Conservation (phyloP, 2,797 vertebrate species). For the Todus mexicanus region DNA sequence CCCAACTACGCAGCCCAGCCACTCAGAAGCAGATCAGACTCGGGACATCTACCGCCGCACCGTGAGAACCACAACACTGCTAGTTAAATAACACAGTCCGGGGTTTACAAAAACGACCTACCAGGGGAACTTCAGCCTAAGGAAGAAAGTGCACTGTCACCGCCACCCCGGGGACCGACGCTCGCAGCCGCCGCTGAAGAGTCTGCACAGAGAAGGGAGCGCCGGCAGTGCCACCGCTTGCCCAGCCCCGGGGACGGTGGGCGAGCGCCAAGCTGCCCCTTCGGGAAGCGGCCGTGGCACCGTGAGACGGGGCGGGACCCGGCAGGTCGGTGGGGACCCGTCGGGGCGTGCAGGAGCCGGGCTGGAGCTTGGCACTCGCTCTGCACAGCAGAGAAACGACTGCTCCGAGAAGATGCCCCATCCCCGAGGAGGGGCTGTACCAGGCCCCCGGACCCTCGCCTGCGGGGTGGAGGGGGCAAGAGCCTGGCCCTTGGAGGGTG, state of each 20-base stretch:
- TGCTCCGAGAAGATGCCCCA: not conserved
- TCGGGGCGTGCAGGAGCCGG: not conserved
- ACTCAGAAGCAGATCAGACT: constrained; percentile 66
- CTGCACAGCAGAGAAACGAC: constrained; percentile 12
- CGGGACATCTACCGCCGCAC: constrained; percentile 61
- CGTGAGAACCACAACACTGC: constrained; percentile 71
- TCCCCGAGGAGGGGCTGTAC: not conserved
- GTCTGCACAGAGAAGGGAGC: not conserved
- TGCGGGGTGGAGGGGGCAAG: not conserved
- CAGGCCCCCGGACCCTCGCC: not conserved
- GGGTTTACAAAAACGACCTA: constrained; percentile 18
- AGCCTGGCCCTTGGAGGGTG: not conserved
- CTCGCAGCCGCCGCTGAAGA: not conserved
- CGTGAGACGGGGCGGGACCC: fast-evolving
- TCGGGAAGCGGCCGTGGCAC: fast-evolving
- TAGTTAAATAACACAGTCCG: constrained; percentile 63
- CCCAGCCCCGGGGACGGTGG: not conserved
- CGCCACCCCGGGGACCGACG: not conserved
- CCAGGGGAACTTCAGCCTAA: constrained; percentile 42
- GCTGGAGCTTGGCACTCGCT: fast-evolving
- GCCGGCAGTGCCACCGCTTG: not conserved
- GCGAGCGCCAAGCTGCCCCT: not conserved
- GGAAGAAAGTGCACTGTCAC: constrained; percentile 63
- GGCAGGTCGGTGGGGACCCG: fast-evolving
- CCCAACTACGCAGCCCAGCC: constrained; percentile 28